Evolutionary conservation across 2,113 vertebrate species (phyloP), one percentile per base, ranked within the genome.

Genomic region (Triplophysa siluroides): DNA sequence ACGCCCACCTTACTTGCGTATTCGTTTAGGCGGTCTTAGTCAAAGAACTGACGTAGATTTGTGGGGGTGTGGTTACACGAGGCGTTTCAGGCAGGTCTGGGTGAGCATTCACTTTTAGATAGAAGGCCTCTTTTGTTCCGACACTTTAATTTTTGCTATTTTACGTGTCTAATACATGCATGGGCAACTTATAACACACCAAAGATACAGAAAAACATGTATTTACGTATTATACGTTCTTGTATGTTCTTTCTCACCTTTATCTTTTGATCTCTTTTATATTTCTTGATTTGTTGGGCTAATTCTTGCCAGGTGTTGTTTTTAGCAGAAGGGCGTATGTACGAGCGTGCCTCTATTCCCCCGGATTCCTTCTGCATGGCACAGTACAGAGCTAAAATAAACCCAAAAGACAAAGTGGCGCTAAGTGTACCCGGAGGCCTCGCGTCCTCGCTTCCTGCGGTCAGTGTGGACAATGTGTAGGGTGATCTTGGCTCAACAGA

Each of bases 261-360:
- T 63, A 24, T 52, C 41, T 33, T 24, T 72, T 54, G 56, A 52
- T 78, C 78, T 82, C 71, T 63, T 47, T 65, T 61, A 78, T 60
- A 65, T 82, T 76, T 81, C 61, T 38, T 13, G 21, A n/a, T 76
- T 81, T 76, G 83, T 80, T 74, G 64, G 72, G 10, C 82, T 85
- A 78, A 78, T 83, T 79, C 81, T 77, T 67, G 77, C 73, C 2
- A 74, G 18, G 1, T 6, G 81, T 79, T 90, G 87, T 90, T 87
- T 88, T 88, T 87, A 88, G 88, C 71, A 45, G 16, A 47, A 38
- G 58, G 60, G 78, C 43, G 29, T 70, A 63, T 21, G 9, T 71
- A 64, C 21, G 33, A 38, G 33, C 33, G 2, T 68, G 72, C 21
- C 21, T 41, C 68, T 19, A 47, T 38, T 13, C 47, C 80, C 47